Conservation (phyloP, 2,888 invertebrate genomes). For the Allolobophora icterica region DNA sequence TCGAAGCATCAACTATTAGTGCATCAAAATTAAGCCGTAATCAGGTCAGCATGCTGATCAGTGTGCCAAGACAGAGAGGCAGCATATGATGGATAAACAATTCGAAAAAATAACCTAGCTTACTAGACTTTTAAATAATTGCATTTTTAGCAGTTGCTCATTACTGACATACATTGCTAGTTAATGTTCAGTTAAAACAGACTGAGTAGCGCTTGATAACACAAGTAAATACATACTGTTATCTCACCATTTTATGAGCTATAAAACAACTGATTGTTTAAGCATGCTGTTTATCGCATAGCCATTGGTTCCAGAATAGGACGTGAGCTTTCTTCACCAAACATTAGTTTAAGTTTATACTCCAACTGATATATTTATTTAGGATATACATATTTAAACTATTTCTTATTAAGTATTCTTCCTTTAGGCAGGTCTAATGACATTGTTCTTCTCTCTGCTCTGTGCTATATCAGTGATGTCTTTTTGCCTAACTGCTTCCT, state of each 20-base stretch:
- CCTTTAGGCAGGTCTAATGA: too few species aligned
- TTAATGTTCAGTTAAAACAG: not conserved
- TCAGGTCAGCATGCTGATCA: too few species aligned
- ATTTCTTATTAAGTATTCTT: too few species aligned
- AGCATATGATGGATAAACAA: too few species aligned
- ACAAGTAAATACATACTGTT: not conserved
- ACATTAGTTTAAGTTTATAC: too few species aligned
- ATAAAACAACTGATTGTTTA: not conserved
- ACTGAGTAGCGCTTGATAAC: not conserved
- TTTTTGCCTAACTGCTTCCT: too few species aligned
- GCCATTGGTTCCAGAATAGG: not conserved
- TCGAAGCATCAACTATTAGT: not conserved
- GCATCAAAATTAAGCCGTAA: too few species aligned
- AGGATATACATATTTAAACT: too few species aligned
- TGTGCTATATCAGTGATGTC: too few species aligned
- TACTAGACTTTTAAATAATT: not conserved
- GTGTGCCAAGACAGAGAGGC: too few species aligned
- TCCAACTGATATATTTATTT: too few species aligned
- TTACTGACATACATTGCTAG: not conserved
- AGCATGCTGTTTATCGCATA: not conserved
- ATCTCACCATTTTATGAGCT: not conserved
- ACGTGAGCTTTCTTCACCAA: not conserved
- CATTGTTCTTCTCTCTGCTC: too few species aligned
- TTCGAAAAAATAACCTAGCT: not conserved
- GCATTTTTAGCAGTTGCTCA: not conserved